Evolutionary conservation across 1,140 invertebrate species (phyloP), one percentile per base, ranked within the genome.

Genomic region (Lordiphosa mommai): DNA sequence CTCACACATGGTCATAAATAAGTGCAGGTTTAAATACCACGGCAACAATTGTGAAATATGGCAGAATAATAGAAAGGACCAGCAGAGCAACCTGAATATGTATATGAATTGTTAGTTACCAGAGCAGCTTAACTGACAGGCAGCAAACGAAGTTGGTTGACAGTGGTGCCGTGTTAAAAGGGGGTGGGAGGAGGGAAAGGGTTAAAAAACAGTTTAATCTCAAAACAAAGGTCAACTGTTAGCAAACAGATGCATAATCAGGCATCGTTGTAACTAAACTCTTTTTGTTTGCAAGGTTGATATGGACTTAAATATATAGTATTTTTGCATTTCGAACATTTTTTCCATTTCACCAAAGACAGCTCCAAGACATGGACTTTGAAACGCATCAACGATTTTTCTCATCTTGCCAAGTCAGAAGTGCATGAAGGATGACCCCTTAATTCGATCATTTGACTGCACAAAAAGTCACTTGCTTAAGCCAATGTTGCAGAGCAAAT

Each of bases 1-100:
- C 65, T 50, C 71, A 61, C 60, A 69, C 76, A 71, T 56, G 77
- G 61, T 55, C 77, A 77, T 82, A 82, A 82, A 82, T 82, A 84
- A 82, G 76, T 82, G 77, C 77, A 76, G 77, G 76, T 82, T 84
- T 82, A 82, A 82, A 80, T 80, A 80, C 74, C 76, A 74, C 74
- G 74, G 76, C 76, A 82, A 71, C 76, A 80, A 80, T 80, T 82
- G 76, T 82, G 65, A 80, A 82, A 82, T 84, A 82, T 77, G 77
- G 77, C 77, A 77, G 77, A 82, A 82, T 82, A 82, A 82, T 82
- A 82, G 72, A 84, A 77, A 84, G 76, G 64, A 40, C 76, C 61
- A 64, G 13, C 38, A 47, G 12, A 51, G 69, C 30, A 32, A 43
- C 41, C 38, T 29, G 12, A 12, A 37, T 32, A 44, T 52, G 32